Conservation (phyloP, 2,113 vertebrate species). For the Hiodon alosoides region DNA sequence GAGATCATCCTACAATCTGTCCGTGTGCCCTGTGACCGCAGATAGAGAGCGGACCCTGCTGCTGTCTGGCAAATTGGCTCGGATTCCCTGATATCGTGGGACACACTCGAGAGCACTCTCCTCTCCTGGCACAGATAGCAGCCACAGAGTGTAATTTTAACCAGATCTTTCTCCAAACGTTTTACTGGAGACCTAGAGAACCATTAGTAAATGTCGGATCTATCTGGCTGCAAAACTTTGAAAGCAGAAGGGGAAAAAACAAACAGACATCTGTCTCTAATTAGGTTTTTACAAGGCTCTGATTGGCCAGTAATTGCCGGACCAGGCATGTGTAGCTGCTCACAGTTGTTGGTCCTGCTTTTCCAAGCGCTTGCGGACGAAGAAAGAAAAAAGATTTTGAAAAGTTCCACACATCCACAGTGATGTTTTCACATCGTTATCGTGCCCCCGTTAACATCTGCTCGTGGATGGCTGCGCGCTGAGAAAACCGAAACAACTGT, state of each 20-base stretch:
- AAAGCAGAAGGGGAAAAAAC: conserved; percentile 1
- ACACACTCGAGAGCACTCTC: background rate
- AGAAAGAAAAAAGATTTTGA: background rate
- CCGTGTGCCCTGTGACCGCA: background rate
- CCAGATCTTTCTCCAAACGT: background rate
- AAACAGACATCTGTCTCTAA: background rate
- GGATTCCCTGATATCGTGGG: background rate
- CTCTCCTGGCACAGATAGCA: background rate
- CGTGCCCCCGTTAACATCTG: background rate
- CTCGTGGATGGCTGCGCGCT: too few species aligned
- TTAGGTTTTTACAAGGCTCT: background rate
- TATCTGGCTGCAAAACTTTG: background rate
- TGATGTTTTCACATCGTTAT: background rate
- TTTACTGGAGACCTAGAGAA: conserved; percentile 11
- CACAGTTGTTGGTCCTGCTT: background rate
- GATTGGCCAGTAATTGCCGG: background rate
- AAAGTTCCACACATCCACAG: background rate
- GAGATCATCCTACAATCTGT: background rate
- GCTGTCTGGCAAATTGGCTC: background rate
- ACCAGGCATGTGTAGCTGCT: background rate
- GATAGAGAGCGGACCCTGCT: background rate
- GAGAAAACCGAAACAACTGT: too few species aligned
- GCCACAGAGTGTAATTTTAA: conserved; percentile 5
- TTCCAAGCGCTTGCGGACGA: background rate
- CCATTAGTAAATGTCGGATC: conserved; percentile 6